phyloP scores from a whole-genome alignment of 1,140 invertebrate genomes.

The Drosophila azteca region DNA sequence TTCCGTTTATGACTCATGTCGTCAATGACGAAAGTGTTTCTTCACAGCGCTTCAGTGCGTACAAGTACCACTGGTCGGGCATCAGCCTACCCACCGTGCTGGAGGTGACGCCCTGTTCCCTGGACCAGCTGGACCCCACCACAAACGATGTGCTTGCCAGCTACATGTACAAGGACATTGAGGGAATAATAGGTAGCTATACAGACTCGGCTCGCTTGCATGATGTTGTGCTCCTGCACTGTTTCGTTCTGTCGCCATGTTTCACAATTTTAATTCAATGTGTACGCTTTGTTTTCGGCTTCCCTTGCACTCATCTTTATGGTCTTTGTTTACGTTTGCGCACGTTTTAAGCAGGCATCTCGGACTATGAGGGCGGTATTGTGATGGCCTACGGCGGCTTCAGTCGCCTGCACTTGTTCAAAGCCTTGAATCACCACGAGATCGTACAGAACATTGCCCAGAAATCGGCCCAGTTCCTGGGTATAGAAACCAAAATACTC shows the following conservation, averaged over 20 bases:
- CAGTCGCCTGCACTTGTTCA: conserved; percentile 95
- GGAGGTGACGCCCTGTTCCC: conserved; percentile 93
- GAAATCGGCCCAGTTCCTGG: conserved; percentile 90
- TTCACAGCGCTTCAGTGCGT: conserved; percentile 93
- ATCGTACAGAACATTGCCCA: conserved; percentile 94
- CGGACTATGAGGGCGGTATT: conserved; percentile 92
- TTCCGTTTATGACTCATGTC: neutral
- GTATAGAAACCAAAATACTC: conserved; percentile 92
- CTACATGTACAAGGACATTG: conserved; percentile 97
- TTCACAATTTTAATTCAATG: conserved; percentile 53
- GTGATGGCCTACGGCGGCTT: conserved; percentile 94
- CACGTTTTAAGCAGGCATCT: conserved; percentile 85
- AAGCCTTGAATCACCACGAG: conserved; percentile 91
- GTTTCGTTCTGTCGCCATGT: conserved; percentile 37
- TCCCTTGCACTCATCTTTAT: conserved; percentile 68
- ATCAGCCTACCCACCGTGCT: conserved; percentile 93
- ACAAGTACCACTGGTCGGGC: conserved; percentile 98
- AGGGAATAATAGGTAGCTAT: conserved; percentile 87
- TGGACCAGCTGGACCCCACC: conserved; percentile 95
- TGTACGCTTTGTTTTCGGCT: conserved; percentile 46
- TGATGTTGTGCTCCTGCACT: conserved; percentile 11
- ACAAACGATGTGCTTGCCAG: conserved; percentile 91
- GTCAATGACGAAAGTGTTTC: neutral
- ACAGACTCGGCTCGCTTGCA: conserved; percentile 32
- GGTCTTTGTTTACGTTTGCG: conserved; percentile 70